Evolutionary conservation across 1,140 invertebrate species (phyloP), one percentile per base, ranked within the genome.

Genomic region (Melitaea cinxia): DNA sequence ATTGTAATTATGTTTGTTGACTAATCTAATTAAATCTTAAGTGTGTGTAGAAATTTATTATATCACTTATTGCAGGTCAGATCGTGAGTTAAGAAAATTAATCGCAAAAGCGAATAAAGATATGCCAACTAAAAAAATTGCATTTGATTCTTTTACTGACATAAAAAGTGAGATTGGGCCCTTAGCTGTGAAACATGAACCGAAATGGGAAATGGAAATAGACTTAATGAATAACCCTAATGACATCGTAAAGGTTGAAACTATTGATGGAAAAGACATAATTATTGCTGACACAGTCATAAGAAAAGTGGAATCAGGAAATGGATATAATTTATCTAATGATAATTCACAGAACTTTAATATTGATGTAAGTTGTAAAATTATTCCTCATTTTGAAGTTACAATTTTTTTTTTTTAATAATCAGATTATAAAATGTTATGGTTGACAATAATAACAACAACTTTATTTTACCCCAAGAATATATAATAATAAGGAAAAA

Each of bases 201-300:
- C 88, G 65, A 82, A 82, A 73, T 89, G 86, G 86, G 88, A 90
- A 63, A 75, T 88, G 73, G 88, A 90, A 76, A 81, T 90, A 55
- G 85, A 90, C 67, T 24, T 86, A 9, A 54, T 73, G 3, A 66
- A 75, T 19, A 70, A 54, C 37, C 24, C 49, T 19, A 54, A 58
- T 37, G 78, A 76, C 30, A 55, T 72, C 6, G 58, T 56, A 37
- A 72, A 72, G 24, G 65, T 80, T 15, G 80, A 80, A 19, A 73
- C 73, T 19, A 73, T 87, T 15, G 80, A 87, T 57, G 74, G 73
- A 3, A 85, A 83, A 62, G 83, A 88, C 61, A 83, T 89, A 56
- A 77, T 90, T n/a, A 88, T 90, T 61, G 88, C 88, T 17, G 85
- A 90, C 53, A 90, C 88, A 50, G 80, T 90, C 0, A 90, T 90